These are phyloP conservation scores for Ophioninae sp. DNA, from an alignment of 2,888 invertebrate species.

Conservation along the genomic window DNA sequence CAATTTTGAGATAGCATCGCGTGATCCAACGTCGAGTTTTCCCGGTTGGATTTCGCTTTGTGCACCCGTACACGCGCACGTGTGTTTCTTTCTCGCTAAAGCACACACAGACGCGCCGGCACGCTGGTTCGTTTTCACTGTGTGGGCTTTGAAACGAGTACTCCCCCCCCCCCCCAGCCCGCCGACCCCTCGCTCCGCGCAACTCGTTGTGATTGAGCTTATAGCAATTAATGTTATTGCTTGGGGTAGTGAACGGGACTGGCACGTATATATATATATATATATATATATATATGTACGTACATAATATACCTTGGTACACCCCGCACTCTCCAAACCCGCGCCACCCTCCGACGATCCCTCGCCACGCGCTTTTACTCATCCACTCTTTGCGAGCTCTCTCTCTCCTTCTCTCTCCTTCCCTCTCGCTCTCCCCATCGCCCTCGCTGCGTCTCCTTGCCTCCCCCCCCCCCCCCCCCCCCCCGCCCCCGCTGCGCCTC, in stretches of 20 bases:
- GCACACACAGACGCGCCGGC: conserved; percentile 4
- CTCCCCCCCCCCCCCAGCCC: conserved; percentile 27
- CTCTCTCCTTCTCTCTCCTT: conserved; percentile 33
- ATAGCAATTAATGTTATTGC: conserved; percentile 79
- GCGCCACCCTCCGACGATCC: conserved; percentile 19
- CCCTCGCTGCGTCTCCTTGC: conserved; percentile 10
- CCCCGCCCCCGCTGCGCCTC: conserved; percentile 41
- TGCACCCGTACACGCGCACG: background rate
- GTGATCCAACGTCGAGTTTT: conserved; percentile 62
- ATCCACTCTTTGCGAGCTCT: conserved; percentile 62
- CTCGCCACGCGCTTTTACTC: conserved; percentile 25
- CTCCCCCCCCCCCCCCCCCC: conserved; percentile 12
- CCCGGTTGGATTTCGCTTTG: conserved; percentile 45
- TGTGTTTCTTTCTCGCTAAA: conserved; percentile 14
- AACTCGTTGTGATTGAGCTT: conserved; percentile 74
- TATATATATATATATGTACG: background rate
- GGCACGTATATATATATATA: conserved; percentile 25
- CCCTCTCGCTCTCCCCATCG: conserved; percentile 33
- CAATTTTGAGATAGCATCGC: conserved; percentile 67
- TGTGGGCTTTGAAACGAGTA: conserved; percentile 54
- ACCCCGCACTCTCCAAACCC: background rate
- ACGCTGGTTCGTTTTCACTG: conserved; percentile 30
- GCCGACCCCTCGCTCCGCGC: conserved; percentile 51
- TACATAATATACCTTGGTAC: background rate
- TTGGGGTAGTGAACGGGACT: conserved; percentile 66